These are phyloP conservation scores for Melitaea athalia DNA, from an alignment of 2,888 invertebrate genomes.

Conservation along the genomic window DNA sequence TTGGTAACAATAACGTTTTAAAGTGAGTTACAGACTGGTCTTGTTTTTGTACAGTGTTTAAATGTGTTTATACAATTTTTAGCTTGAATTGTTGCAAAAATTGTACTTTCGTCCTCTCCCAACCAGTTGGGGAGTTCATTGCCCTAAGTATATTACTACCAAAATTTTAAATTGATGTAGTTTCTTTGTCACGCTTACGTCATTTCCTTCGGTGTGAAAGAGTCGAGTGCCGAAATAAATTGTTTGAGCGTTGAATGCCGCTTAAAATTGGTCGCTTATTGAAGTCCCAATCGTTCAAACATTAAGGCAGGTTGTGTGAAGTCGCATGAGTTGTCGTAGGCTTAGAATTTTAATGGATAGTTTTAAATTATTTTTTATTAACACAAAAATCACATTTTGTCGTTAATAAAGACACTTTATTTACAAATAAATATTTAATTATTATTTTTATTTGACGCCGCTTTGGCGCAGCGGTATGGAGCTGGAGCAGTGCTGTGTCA, in stretches of 20 bases:
- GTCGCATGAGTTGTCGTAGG: conserved; percentile 65
- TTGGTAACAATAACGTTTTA: neutral
- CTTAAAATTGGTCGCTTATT: conserved; percentile 64
- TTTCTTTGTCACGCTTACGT: conserved; percentile 56
- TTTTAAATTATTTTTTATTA: neutral
- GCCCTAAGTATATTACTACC: conserved; percentile 69
- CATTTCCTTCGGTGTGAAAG: conserved; percentile 50
- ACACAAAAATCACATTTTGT: too few species aligned
- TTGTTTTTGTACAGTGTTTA: conserved; percentile 1
- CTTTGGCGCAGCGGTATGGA: too few species aligned
- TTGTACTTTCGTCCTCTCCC: conserved; percentile 79
- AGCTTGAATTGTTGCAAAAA: conserved; percentile 66
- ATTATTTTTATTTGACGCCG: too few species aligned
- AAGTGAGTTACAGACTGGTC: neutral
- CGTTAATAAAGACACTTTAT: too few species aligned
- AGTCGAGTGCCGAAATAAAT: conserved; percentile 49
- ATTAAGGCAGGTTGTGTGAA: conserved; percentile 80
- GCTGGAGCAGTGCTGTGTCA: too few species aligned
- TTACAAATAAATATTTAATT: too few species aligned
- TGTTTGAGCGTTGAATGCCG: conserved; percentile 61
- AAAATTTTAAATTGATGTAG: conserved; percentile 69
- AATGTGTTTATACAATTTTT: conserved; percentile 51
- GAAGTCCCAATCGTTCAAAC: conserved; percentile 65
- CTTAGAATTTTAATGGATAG: conserved; percentile 48
- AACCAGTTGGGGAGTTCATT: conserved; percentile 76